Conservation (phyloP, 2,797 vertebrate species). For the Muscicapa comitata region DNA sequence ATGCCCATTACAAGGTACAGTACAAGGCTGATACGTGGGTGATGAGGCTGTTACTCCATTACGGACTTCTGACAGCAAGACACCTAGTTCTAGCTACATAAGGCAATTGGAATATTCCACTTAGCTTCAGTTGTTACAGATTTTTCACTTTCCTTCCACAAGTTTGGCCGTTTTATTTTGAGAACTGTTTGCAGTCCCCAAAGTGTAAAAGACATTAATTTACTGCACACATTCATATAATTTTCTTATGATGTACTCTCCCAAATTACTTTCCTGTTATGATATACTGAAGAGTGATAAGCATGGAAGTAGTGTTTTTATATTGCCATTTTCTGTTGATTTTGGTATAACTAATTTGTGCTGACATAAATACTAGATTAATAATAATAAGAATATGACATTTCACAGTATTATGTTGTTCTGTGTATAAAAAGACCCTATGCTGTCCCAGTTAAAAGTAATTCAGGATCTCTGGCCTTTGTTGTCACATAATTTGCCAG, state of each 20-base stretch:
- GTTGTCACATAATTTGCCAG: not conserved
- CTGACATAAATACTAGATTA: not conserved
- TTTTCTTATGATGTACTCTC: not conserved
- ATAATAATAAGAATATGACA: not conserved
- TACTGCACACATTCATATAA: not conserved
- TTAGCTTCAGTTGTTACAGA: not conserved
- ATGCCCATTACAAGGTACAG: not conserved
- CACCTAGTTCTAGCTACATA: not conserved
- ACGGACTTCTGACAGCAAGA: not conserved
- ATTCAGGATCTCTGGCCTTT: not conserved
- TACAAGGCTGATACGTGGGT: not conserved
- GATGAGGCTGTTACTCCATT: not conserved
- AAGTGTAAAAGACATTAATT: slow-evolving; percentile 24
- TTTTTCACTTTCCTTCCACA: not conserved
- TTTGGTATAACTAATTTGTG: not conserved
- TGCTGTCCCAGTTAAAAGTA: not conserved
- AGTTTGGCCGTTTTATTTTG: not conserved
- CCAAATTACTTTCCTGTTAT: slow-evolving; percentile 21
- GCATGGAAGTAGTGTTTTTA: not conserved
- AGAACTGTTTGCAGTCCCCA: not conserved
- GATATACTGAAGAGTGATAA: not conserved
- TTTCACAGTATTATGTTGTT: not conserved
- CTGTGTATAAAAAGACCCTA: not conserved
- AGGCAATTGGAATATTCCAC: not conserved
- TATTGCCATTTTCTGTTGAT: not conserved